Evolutionary conservation across 2,888 invertebrate genomes (phyloP).

Genomic region (Drepana falcataria): DNA sequence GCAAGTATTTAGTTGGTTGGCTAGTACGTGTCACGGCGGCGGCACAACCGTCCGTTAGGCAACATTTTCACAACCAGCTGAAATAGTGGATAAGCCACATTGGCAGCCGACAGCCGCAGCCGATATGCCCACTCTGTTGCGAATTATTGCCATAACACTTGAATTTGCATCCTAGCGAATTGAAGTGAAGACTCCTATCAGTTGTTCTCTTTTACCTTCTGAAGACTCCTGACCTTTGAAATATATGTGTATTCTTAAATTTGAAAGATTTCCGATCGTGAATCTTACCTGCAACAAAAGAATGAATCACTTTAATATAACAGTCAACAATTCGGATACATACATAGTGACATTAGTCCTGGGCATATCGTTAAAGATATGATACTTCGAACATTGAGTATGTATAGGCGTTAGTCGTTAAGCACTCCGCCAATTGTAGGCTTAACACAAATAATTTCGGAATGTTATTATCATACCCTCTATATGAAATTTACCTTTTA

Average conservation of each 20-base stretch:
- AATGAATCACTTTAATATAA: constrained; percentile 28
- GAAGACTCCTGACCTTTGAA: no score
- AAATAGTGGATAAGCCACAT: constrained; percentile 58
- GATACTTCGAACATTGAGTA: no score
- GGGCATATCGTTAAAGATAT: no score
- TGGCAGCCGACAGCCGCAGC: constrained; percentile 40
- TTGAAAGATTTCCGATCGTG: constrained; percentile 21
- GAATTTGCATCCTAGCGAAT: constrained; percentile 18
- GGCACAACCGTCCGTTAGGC: constrained; percentile 34
- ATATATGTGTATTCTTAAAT: no score
- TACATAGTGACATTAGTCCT: no score
- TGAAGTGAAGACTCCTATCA: neutral
- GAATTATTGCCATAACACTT: constrained; percentile 17
- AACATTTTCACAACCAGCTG: constrained; percentile 63
- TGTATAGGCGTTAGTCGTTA: no score
- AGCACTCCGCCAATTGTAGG: no score
- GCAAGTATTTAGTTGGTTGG: constrained; percentile 32
- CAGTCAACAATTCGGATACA: no score
- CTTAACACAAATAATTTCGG: no score
- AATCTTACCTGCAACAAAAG: constrained; percentile 49
- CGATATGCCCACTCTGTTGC: constrained; percentile 29
- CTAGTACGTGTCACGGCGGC: constrained; percentile 37
- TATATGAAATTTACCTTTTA: neutral
- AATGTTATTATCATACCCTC: no score
- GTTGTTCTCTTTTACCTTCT: no score